Base-by-base conservation (phyloP, 37 sponge, comb jelly and placozoan genomes). In the Axinella damicornis region DNA sequence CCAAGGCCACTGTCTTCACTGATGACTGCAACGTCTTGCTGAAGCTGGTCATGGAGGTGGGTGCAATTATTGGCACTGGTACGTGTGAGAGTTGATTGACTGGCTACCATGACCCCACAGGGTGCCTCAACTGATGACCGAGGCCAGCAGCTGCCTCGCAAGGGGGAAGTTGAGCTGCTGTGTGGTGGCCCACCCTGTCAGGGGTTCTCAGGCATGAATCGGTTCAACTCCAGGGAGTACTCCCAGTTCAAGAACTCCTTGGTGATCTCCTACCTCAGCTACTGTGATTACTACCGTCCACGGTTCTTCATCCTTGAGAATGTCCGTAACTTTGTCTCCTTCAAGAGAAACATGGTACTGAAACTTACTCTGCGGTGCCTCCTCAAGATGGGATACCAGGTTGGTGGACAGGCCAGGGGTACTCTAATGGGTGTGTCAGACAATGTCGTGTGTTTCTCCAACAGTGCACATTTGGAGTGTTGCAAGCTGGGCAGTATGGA, bases 141-240 rank as follows among this genome's bases (percentile, higher is more conserved):
- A 19, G 94, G 94, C 0, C 97, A 96, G 87, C 46, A 36, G 14
- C 80, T 96, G 22, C 97, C 97, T 6, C 33, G 56, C 75, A 96
- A 86, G 64, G 94, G 97, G 20, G 94, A 96, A 19, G 94, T 96
- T 32, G 97, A 96, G 67, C 36, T 96, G 67, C 80, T 96, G 30
- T 96, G 97, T 84, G 97, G 97, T 19, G 97, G 97, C 0, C 97
- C 97, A 18, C 97, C 97, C 20, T 96, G 97, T 53, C 97, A 96
- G 71, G 97, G 97, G 14, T 96, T 96, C 88, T 89, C 90, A 84
- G 97, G 97, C 9, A 96, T 96, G 97, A 96, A 96, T 78, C 67
- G 97, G 6, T 96, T 96, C 87, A 96, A 96, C 82, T 94, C 94
- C 12, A 36, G 97, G 21, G 94, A 93, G 58, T 96, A 96, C 64